Conservation (phyloP, 2,797 vertebrate species). For the Propithecus deckenii region DNA sequence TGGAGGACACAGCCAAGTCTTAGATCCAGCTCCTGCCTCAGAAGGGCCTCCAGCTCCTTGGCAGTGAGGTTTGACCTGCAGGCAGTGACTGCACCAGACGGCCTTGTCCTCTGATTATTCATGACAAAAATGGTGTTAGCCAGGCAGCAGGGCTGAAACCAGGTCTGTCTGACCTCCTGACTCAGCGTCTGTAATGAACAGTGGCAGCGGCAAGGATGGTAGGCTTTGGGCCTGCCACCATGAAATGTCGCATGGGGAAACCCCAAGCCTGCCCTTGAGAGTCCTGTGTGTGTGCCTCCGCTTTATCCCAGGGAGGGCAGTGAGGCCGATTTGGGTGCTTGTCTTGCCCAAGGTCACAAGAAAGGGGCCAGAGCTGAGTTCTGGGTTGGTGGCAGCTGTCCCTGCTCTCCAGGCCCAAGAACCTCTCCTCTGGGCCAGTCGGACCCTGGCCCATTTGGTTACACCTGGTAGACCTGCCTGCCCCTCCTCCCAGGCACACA, state of each 20-base stretch:
- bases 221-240: rapidly evolving
- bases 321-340: neutral
- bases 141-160: neutral
- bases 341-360: neutral
- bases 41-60: too few relatives aligned
- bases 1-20: rapidly evolving
- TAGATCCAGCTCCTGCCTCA: neutral
- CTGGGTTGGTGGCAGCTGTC: rapidly evolving
- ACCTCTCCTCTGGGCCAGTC: rapidly evolving
- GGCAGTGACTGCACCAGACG: neutral
- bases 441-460: rapidly evolving
- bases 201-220: neutral
- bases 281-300: rapidly evolving
- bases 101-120: too few relatives aligned
- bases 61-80: neutral
- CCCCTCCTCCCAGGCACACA: rapidly evolving
- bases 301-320: neutral
- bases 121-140: rapidly evolving
- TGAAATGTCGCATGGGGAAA: rapidly evolving
- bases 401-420: neutral
- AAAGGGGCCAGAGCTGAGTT: neutral
- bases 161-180: neutral
- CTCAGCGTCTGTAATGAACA: rapidly evolving
- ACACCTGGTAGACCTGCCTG: rapidly evolving
- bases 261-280: neutral